These are phyloP conservation scores for Pocillopora meandrina DNA, from an alignment of 92 coral and sea anemone genomes.

Conservation along the genomic window DNA sequence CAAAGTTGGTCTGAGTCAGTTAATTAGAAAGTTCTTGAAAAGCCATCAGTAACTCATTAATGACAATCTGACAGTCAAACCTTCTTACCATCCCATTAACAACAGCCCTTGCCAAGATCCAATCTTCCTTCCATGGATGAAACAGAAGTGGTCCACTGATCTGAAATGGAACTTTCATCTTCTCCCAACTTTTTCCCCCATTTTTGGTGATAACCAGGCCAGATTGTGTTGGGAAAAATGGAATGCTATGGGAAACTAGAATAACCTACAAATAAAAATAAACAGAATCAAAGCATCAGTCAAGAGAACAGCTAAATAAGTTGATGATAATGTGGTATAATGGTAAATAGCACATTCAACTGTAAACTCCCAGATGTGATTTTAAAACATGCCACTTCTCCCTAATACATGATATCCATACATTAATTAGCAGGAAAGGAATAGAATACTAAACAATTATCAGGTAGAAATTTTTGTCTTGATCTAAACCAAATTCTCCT, in stretches of 20 bases:
- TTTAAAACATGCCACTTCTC: too few relatives aligned
- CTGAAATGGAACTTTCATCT: conserved; percentile 46
- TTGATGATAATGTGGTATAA: too few relatives aligned
- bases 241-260: conserved; percentile 63
- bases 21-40: too few relatives aligned
- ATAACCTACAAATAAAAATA: conserved; percentile 55
- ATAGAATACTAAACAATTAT: too few relatives aligned
- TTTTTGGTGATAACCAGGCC: conserved; percentile 66
- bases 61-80: background rate
- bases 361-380: too few relatives aligned
- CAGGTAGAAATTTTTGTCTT: too few relatives aligned
- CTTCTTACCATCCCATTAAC: conserved; percentile 10
- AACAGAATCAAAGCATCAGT: background rate
- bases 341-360: too few relatives aligned
- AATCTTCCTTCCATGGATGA: conserved; percentile 78
- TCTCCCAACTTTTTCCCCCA: conserved; percentile 62
- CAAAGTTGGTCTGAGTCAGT: too few relatives aligned
- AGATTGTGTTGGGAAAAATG: conserved; percentile 21
- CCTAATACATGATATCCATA: too few relatives aligned
- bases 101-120: conserved; percentile 68
- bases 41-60: background rate
- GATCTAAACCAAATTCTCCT: too few relatives aligned
- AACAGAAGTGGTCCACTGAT: conserved; percentile 66
- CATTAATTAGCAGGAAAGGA: too few relatives aligned
- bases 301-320: too few relatives aligned